Evolutionary conservation across 2,888 invertebrate genomes (phyloP).

Genomic region (Rotaria sp.): DNA sequence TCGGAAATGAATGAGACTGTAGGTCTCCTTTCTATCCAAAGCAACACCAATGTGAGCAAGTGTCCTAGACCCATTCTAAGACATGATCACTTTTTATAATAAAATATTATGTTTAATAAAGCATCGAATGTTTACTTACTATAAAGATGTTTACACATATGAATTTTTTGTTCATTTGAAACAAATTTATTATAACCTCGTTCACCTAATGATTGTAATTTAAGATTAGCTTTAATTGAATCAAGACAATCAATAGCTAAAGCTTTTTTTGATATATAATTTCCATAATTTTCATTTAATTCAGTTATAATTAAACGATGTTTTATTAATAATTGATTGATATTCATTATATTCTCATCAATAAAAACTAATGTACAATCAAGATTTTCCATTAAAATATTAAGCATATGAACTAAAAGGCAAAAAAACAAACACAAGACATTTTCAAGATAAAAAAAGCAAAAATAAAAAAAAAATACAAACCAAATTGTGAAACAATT

Average conservation of each 20-base stretch:
- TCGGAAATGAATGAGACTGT: no score
- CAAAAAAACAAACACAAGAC: background rate
- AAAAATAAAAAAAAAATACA: background rate
- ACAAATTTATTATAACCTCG: background rate
- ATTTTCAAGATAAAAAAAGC: background rate
- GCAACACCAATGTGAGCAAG: no score
- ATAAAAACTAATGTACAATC: constrained; percentile 39
- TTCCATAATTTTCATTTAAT: background rate
- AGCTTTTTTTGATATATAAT: background rate
- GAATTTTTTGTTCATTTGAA: background rate
- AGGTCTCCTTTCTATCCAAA: no score
- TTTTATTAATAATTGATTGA: background rate
- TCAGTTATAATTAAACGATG: background rate
- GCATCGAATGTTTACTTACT: background rate
- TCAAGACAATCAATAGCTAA: background rate
- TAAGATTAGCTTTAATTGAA: background rate
- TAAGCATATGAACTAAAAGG: constrained; percentile 33
- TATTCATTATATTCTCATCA: constrained; percentile 31
- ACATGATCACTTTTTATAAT: no score
- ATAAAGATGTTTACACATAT: background rate
- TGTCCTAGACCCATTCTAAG: no score
- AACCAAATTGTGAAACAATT: background rate
- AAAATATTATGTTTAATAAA: no score
- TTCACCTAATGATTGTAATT: constrained; percentile 1
- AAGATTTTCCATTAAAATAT: constrained; percentile 33